Evolutionary conservation across 1,140 invertebrate genomes (phyloP).

Genomic region (Drosophila nikananu): DNA sequence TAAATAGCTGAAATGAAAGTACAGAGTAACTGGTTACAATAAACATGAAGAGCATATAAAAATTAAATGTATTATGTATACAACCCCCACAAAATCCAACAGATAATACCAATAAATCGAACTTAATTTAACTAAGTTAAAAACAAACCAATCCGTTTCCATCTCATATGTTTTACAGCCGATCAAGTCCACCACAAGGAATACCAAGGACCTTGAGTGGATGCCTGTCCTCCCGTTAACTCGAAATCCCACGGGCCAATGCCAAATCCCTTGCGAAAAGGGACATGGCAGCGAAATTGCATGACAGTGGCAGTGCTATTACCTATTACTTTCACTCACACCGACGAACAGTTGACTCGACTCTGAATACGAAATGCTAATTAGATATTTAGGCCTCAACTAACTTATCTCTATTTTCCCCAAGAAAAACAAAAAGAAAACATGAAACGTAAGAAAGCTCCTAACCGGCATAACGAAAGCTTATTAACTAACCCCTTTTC

Average conservation of each 20-base stretch:
- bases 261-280: not conserved
- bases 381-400: conserved; percentile 37
- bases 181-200: conserved; percentile 5
- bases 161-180: conserved; percentile 48
- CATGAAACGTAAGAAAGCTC: conserved; percentile 21
- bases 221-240: not conserved
- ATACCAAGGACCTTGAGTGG: conserved; percentile 11
- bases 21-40: conserved; percentile 78
- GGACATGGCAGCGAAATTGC: conserved; percentile 28
- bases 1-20: conserved; percentile 67
- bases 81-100: conserved; percentile 55
- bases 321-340: conserved; percentile 20
- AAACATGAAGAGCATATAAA: conserved; percentile 67
- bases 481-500: conserved; percentile 57
- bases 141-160: conserved; percentile 45
- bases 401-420: conserved; percentile 69
- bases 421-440: conserved; percentile 44
- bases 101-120: conserved; percentile 67
- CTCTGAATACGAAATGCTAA: conserved; percentile 20
- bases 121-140: conserved; percentile 67
- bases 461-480: conserved; percentile 42
- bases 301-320: not conserved
- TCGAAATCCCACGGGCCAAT: not conserved
- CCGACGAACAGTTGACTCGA: conserved; percentile 18
- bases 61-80: conserved; percentile 75